Evolutionary conservation across 92 coral and sea anemone genomes (phyloP), one percentile per base, ranked within the genome.

Genomic region (Isaurus tuberculatus): DNA sequence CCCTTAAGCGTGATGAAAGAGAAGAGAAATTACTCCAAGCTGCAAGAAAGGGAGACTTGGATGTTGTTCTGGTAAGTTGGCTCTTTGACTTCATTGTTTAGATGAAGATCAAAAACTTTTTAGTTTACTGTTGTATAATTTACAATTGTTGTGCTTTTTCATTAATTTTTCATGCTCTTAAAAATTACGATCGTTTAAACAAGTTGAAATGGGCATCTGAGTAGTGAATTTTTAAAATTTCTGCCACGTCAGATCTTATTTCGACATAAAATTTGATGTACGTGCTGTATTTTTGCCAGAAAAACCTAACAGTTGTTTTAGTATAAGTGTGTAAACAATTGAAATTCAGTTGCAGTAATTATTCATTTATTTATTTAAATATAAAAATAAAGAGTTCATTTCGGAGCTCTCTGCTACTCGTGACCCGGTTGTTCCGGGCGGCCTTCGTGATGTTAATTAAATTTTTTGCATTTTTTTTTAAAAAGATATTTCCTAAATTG

Each of bases 1-100:
- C 84, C 28, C 83, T 85, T 57, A 93, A 93, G 84, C 73, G 90
- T 63, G 93, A 88, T 66, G 94, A 94, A 25, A 86, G 87, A 55
- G 99, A 94, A 69, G 99, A 97, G 78, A 97, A 88, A 87, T 86
- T 97, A 10, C 79, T 97, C 65, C 98, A 88, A 79, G 95, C 97
- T 15, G 88, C 99, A 30, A 88, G 98, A 27, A 90, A 94, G 2
- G 99, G 99, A 26, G 99, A 97, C 71, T 70, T 94, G 75, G 91
- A 90, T 37, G 29, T 84, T 19, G 97, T 97, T 23, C 58, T 88
- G 66, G 99, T 97, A 83, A 93, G 98, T 89, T n/a, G 19, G 53
- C 63, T 57, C 36, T 85, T 66, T 72, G 65, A 66, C 84, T 48
- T 61, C 15, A 53, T 46, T 49, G 70, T 23, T 20, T 57, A 32